Conservation (phyloP, 2,797 vertebrate species). For the Tadarida brasiliensis region DNA sequence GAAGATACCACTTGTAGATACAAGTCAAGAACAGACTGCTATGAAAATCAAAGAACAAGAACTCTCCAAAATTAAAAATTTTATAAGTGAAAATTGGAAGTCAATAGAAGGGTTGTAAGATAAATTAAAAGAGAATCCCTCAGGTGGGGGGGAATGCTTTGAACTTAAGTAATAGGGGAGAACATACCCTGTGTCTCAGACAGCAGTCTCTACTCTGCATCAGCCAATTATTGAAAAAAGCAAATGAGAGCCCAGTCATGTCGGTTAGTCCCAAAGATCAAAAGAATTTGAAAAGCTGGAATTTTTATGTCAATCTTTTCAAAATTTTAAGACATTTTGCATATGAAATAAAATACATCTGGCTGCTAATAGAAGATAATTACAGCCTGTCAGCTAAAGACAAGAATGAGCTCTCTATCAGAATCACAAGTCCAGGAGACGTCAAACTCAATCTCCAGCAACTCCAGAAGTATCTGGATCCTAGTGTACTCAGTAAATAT, state of each 20-base stretch:
- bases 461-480: not conserved
- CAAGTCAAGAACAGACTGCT: not conserved
- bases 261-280: not conserved
- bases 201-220: not conserved
- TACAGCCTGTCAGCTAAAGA: not conserved
- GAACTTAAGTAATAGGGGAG: not conserved
- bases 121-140: conserved; percentile 10
- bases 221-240: not conserved
- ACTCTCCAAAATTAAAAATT: not conserved
- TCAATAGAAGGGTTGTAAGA: not conserved
- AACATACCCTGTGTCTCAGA: not conserved
- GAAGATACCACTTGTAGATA: not conserved
- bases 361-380: not conserved
- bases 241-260: not conserved
- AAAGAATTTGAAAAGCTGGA: conserved; percentile 12
- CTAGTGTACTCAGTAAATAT: not conserved
- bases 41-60: conserved; percentile 10
- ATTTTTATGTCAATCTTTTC: conserved; percentile 24
- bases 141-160: not conserved
- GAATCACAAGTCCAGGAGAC: not conserved
- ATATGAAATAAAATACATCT: not conserved
- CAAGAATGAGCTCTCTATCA: not conserved
- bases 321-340: conserved; percentile 9
- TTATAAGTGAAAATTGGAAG: not conserved
- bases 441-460: not conserved